These are phyloP conservation scores for Myotis planiceps DNA, from an alignment of 2,797 vertebrate genomes.

Conservation along the genomic window DNA sequence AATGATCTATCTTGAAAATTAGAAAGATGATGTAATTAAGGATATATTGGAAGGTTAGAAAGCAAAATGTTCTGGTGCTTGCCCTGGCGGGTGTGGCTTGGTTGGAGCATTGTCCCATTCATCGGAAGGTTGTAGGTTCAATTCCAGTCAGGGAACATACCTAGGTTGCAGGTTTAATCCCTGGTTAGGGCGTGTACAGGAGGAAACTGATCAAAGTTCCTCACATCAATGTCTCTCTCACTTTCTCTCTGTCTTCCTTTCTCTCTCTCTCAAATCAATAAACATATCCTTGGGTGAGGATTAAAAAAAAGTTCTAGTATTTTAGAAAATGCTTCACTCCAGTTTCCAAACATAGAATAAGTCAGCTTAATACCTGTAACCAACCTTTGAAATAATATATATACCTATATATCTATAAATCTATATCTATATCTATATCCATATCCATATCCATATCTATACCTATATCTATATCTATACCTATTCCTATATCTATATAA, in stretches of 20 bases:
- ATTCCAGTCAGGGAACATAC: background rate
- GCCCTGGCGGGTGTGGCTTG: background rate
- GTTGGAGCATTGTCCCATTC: background rate
- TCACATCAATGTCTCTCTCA: background rate
- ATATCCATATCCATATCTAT: too few species aligned
- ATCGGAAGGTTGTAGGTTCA: background rate
- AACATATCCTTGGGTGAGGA: background rate
- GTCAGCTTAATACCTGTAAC: background rate
- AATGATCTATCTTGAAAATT: background rate
- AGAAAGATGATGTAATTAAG: background rate
- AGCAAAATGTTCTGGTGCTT: slow-evolving; percentile 38
- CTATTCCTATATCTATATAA: too few species aligned
- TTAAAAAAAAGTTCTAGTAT: background rate
- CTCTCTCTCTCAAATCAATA: background rate
- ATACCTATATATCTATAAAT: too few species aligned
- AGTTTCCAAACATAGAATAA: background rate
- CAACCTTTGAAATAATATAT: background rate
- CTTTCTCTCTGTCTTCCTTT: background rate
- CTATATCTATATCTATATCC: too few species aligned
- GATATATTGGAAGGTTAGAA: slow-evolving; percentile 13
- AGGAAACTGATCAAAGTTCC: background rate
- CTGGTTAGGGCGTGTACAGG: background rate
- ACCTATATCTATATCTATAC: too few species aligned
- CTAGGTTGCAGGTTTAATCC: background rate
- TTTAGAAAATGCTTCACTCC: slow-evolving; percentile 34